Evolutionary conservation across 2,797 vertebrate species (phyloP).

Genomic region (Lutra lutra): DNA sequence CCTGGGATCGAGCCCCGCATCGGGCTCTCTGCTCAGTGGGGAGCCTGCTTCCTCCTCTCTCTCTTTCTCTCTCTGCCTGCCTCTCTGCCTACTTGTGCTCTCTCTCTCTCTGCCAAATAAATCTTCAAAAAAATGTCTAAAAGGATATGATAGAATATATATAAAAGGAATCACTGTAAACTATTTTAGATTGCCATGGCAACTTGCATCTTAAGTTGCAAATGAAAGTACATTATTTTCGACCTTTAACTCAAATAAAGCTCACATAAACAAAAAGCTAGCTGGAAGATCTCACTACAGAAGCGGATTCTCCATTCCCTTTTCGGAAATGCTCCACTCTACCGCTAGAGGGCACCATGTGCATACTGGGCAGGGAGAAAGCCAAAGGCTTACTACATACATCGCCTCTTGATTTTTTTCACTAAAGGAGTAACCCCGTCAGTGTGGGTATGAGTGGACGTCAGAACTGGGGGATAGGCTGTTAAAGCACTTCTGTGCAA

Average conservation of each 20-base stretch:
- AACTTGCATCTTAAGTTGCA: conserved; percentile 57
- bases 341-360: conserved; percentile 70
- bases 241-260: conserved; percentile 78
- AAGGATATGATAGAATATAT: background rate
- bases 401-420: background rate
- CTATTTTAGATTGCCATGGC: conserved; percentile 46
- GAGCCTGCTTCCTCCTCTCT: too few species aligned
- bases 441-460: background rate
- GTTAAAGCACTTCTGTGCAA: background rate
- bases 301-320: background rate
- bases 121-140: conserved; percentile 11
- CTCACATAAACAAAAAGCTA: conserved; percentile 38
- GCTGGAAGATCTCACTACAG: background rate
- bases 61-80: too few species aligned
- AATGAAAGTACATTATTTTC: conserved; percentile 61
- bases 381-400: background rate
- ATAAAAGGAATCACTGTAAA: conserved; percentile 70
- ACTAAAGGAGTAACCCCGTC: background rate
- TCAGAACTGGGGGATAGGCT: background rate
- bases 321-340: background rate
- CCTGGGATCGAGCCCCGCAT: too few species aligned
- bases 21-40: too few species aligned
- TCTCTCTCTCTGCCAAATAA: too few species aligned
- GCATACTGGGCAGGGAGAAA: background rate
- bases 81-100: too few species aligned